These are phyloP conservation scores for Rana temporaria DNA, from an alignment of 2,113 vertebrate genomes.

Conservation along the genomic window DNA sequence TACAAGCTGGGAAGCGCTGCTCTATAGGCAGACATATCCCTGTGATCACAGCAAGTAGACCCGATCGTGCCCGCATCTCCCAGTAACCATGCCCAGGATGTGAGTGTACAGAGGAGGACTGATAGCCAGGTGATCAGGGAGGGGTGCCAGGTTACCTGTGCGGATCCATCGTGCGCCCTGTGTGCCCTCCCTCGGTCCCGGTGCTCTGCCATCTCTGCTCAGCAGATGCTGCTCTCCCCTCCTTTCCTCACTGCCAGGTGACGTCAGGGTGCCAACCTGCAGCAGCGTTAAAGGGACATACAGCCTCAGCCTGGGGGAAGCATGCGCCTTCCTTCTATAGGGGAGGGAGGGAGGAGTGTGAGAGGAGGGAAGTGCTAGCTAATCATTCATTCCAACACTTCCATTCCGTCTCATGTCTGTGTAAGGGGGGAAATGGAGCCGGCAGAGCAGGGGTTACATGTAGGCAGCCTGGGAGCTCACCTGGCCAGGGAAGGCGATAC, in stretches of 20 bases:
- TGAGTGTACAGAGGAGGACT: too few relatives aligned
- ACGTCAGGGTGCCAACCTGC: constrained; percentile 54
- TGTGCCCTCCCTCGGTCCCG: constrained; percentile 13
- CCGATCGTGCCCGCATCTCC: too few relatives aligned
- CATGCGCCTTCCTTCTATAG: neutral
- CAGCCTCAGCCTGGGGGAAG: too few relatives aligned
- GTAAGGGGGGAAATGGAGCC: too few relatives aligned
- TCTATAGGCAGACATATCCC: too few relatives aligned
- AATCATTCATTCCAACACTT: neutral
- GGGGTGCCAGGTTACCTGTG: neutral
- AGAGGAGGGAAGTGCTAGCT: too few relatives aligned
- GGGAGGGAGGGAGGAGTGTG: too few relatives aligned
- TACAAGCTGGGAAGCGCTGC: neutral
- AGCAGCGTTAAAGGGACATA: constrained; percentile 37
- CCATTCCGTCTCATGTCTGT: neutral
- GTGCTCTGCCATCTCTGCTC: constrained; percentile 44
- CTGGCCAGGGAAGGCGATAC: neutral
- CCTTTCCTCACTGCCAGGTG: constrained; percentile 34
- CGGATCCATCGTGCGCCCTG: constrained; percentile 35
- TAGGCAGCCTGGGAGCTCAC: neutral
- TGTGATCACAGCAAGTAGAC: too few relatives aligned
- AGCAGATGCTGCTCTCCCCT: constrained; percentile 41
- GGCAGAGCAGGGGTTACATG: neutral
- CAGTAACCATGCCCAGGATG: too few relatives aligned
- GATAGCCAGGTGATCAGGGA: too few relatives aligned